Evolutionary conservation across 1,140 invertebrate species (phyloP).

Genomic region (Gryllus bimaculatus): DNA sequence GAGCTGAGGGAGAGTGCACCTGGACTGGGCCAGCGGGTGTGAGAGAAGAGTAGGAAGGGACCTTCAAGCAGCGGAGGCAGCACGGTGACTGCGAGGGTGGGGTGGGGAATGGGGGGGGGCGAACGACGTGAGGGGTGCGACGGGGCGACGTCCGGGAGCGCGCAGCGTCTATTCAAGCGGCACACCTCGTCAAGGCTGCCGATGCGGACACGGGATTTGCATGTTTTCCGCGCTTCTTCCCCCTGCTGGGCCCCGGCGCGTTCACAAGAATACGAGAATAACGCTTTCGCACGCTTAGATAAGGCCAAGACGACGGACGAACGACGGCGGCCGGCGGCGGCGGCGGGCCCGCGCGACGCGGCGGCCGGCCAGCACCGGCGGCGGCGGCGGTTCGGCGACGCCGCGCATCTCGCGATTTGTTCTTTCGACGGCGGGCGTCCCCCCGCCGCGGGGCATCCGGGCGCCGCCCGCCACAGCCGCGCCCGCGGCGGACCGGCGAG

Average conservation of each 20-base stretch:
- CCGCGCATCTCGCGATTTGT: neutral
- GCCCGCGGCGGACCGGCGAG: no score
- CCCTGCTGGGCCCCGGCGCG: no score
- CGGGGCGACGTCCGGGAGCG: no score
- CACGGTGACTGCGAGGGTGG: neutral
- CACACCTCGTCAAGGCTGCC: no score
- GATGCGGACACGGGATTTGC: neutral
- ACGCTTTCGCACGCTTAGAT: neutral
- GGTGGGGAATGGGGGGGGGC: neutral
- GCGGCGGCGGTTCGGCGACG: neutral
- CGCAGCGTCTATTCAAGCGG: neutral
- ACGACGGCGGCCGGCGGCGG: no score
- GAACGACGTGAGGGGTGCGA: neutral
- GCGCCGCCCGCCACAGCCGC: no score
- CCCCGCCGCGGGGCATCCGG: no score
- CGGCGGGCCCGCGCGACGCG: no score
- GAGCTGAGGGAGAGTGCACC: no score
- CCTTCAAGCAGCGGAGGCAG: neutral
- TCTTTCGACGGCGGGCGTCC: neutral
- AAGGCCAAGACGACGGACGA: neutral
- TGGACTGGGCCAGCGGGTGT: no score
- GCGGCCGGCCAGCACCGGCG: no score
- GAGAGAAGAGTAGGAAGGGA: neutral
- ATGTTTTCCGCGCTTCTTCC: neutral
- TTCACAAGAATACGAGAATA: neutral